Evolutionary conservation across 2,113 vertebrate genomes (phyloP).

Genomic region (Odontesthes bonariensis): DNA sequence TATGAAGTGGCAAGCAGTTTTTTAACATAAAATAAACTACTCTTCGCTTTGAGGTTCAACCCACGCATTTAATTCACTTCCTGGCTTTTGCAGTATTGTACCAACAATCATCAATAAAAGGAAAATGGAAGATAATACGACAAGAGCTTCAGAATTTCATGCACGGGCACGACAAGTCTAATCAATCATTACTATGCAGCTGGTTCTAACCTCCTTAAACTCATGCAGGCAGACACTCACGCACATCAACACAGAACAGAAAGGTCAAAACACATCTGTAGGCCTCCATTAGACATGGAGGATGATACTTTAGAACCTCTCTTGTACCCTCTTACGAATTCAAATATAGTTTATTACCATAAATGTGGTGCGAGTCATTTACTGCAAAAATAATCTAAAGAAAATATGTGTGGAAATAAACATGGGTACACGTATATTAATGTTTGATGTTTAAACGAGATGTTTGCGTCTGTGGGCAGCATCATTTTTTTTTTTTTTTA

Average conservation of each 20-base stretch:
- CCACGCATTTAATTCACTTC: conserved; percentile 1
- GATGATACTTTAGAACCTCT: conserved; percentile 38
- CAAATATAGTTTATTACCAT: conserved; percentile 25
- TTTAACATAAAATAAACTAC: conserved; percentile 12
- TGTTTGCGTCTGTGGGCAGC: too few species aligned
- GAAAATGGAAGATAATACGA: conserved; percentile 20
- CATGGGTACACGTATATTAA: too few species aligned
- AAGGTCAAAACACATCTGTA: conserved; percentile 71
- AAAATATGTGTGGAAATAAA: neutral
- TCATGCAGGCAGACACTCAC: conserved; percentile 36
- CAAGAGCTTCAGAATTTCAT: conserved; percentile 20
- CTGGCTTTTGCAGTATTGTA: neutral
- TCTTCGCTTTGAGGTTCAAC: neutral
- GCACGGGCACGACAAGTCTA: conserved; percentile 54
- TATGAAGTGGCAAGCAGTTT: conserved; percentile 3
- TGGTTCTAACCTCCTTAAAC: conserved; percentile 41
- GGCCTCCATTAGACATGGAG: conserved; percentile 52
- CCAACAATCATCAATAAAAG: neutral
- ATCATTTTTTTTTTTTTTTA: too few species aligned
- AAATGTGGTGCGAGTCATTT: neutral
- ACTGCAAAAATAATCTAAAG: neutral
- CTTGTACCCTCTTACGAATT: conserved; percentile 13
- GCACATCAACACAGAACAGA: conserved; percentile 34
- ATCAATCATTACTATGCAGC: conserved; percentile 77
- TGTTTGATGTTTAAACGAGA: too few species aligned